A percentile compares a stretch with the other conserved stretches of the same genome.
These are phyloP conservation scores for Lamproptera curius DNA, from an alignment of 2,888 invertebrate genomes.

Conservation along the genomic window DNA sequence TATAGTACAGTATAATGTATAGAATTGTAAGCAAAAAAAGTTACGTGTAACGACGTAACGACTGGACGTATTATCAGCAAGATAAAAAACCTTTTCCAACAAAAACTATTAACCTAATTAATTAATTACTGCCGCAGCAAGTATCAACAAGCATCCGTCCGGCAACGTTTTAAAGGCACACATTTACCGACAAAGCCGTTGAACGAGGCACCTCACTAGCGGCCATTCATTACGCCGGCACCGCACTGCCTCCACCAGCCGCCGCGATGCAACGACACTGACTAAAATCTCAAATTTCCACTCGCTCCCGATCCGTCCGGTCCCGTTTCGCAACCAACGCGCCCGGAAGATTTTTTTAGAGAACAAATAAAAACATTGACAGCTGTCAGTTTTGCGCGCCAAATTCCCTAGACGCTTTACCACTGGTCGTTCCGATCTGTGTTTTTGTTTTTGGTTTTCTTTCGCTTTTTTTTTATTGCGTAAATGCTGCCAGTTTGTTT, in stretches of 20 bases:
- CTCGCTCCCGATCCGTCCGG: constrained; percentile 22
- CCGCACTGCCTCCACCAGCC: constrained; percentile 46
- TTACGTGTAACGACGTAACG: too few species aligned
- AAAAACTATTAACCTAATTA: too few species aligned
- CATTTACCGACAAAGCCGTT: constrained; percentile 70
- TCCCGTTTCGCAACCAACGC: constrained; percentile 23
- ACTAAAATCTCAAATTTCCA: constrained; percentile 36
- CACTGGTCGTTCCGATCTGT: constrained; percentile 23
- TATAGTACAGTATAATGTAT: too few species aligned
- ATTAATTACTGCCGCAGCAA: constrained; percentile 10
- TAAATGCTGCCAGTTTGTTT: constrained; percentile 13
- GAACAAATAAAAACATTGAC: too few species aligned
- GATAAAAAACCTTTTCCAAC: too few species aligned
- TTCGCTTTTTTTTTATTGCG: too few species aligned
- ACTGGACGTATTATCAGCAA: background rate
- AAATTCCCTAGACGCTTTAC: constrained; percentile 29
- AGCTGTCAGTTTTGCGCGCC: constrained; percentile 47
- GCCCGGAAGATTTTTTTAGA: constrained; percentile 25
- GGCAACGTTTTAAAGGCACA: constrained; percentile 60
- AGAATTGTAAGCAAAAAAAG: too few species aligned
- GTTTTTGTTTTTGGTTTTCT: constrained; percentile 34
- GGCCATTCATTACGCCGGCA: constrained; percentile 67
- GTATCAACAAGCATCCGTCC: constrained; percentile 30
- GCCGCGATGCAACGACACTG: constrained; percentile 60
- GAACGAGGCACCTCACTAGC: constrained; percentile 62